Percentiles rank a stretch among this genome's conserved stretches.
Evolutionary conservation across 2,888 invertebrate genomes (phyloP).

Genomic region (Drosophila meridiana): DNA sequence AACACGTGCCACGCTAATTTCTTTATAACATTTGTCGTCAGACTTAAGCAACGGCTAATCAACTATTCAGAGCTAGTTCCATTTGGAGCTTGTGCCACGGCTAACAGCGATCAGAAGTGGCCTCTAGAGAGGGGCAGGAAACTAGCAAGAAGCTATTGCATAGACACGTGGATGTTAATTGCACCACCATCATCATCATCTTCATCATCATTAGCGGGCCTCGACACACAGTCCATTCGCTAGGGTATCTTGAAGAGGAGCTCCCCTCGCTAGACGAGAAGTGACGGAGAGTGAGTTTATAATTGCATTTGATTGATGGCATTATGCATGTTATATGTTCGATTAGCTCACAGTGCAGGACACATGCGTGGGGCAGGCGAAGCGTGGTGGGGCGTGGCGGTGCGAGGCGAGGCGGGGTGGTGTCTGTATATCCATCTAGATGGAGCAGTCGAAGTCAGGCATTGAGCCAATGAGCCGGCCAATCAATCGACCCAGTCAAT

Average conservation of each 20-base stretch:
- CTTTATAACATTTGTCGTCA: slow-evolving; percentile 10
- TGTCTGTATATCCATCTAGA: slow-evolving; percentile 4
- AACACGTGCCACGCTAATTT: slow-evolving; percentile 17
- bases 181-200: slow-evolving; percentile 32
- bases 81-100: slow-evolving; percentile 14
- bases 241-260: neutral
- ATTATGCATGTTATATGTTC: slow-evolving; percentile 58
- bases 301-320: slow-evolving; percentile 77
- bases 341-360: slow-evolving; percentile 18
- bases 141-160: neutral
- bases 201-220: slow-evolving; percentile 10
- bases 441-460: neutral
- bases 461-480: slow-evolving; percentile 49
- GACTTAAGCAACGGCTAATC: slow-evolving; percentile 23
- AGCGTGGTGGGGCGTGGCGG: neutral
- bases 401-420: neutral
- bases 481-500: slow-evolving; percentile 56
- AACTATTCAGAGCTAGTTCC: slow-evolving; percentile 39
- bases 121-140: neutral
- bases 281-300: slow-evolving; percentile 53
- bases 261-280: neutral
- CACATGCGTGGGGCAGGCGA: neutral
- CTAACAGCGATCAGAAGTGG: slow-evolving; percentile 13
- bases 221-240: neutral
- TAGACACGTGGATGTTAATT: slow-evolving; percentile 36